phyloP scores from a whole-genome alignment of 1,140 invertebrate genomes.

The Sarcophaga bullata region DNA sequence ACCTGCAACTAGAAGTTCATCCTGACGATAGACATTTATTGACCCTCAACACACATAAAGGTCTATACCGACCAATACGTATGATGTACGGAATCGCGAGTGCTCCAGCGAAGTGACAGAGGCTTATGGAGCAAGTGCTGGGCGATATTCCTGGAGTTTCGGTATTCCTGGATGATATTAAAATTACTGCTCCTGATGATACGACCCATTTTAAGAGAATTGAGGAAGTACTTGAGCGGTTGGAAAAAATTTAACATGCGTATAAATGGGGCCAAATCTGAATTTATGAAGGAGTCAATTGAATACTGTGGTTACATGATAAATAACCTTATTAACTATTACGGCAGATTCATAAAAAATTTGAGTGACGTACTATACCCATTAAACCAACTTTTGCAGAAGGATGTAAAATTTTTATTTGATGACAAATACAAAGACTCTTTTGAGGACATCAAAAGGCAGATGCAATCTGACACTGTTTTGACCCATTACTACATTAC shows the following conservation, averaged over 20 bases:
- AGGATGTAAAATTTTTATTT: conserved; percentile 49
- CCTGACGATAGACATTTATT: conserved; percentile 46
- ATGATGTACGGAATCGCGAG: conserved; percentile 49
- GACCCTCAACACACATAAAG: conserved; percentile 49
- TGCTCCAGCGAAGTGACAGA: conserved; percentile 53
- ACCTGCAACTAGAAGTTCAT: conserved; percentile 49
- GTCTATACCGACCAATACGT: conserved; percentile 46
- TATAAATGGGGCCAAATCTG: conserved; percentile 47
- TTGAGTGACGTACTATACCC: conserved; percentile 44
- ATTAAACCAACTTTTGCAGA: conserved; percentile 52
- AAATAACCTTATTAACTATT: conserved; percentile 46
- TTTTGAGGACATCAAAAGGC: conserved; percentile 53
- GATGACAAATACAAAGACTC: conserved; percentile 47
- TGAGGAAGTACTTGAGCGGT: neutral
- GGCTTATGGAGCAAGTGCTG: too few relatives aligned
- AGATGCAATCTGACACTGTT: conserved; percentile 52
- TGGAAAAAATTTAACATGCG: conserved; percentile 44
- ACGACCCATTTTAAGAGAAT: too few relatives aligned
- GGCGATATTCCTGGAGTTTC: too few relatives aligned
- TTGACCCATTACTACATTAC: conserved; percentile 65
- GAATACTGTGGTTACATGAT: conserved; percentile 57
- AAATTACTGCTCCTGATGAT: too few relatives aligned
- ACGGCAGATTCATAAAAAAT: conserved; percentile 45
- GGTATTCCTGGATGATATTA: too few relatives aligned
- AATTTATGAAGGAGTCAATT: conserved; percentile 52